phyloP scores from a whole-genome alignment of 2,888 invertebrate species.

The Heteromyza rotundicornis region DNA sequence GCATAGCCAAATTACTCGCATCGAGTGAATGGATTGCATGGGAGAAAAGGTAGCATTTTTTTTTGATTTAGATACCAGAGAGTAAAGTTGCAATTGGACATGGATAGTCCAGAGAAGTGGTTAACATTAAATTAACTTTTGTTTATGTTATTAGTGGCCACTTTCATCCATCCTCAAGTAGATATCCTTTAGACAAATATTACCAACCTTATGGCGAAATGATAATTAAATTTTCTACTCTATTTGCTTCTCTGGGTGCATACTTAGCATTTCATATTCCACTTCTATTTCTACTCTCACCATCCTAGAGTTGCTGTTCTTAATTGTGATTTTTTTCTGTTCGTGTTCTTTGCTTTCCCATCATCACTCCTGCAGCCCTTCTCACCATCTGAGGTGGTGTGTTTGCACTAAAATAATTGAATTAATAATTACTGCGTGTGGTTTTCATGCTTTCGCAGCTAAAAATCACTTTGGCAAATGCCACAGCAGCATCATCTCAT shows the following conservation, averaged over 20 bases:
- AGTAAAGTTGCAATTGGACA: too few relatives aligned
- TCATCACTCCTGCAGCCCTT: too few relatives aligned
- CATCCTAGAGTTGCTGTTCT: constrained; percentile 36
- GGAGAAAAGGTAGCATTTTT: too few relatives aligned
- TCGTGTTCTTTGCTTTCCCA: constrained; percentile 47
- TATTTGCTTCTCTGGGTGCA: constrained; percentile 34
- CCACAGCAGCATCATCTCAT: constrained; percentile 21
- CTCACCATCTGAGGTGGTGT: constrained; percentile 40
- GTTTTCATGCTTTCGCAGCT: constrained; percentile 58
- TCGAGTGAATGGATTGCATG: too few relatives aligned
- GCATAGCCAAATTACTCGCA: background rate
- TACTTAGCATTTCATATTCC: constrained; percentile 1
- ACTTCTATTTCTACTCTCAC: constrained; percentile 23
- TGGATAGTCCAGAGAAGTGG: too few relatives aligned
- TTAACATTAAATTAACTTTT: too few relatives aligned
- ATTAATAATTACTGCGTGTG: constrained; percentile 61
- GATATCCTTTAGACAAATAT: too few relatives aligned
- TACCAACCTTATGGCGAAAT: background rate
- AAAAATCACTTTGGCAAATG: constrained; percentile 35
- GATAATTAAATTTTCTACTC: constrained; percentile 50
- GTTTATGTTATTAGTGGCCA: too few relatives aligned
- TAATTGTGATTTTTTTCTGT: constrained; percentile 47
- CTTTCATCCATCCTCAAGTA: too few relatives aligned
- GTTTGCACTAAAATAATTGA: constrained; percentile 59
- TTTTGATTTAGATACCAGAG: too few relatives aligned